Evolutionary conservation across 2,888 invertebrate species (phyloP), one percentile per base, ranked within the genome.

Genomic region (Hofmannophila pseudospretella): DNA sequence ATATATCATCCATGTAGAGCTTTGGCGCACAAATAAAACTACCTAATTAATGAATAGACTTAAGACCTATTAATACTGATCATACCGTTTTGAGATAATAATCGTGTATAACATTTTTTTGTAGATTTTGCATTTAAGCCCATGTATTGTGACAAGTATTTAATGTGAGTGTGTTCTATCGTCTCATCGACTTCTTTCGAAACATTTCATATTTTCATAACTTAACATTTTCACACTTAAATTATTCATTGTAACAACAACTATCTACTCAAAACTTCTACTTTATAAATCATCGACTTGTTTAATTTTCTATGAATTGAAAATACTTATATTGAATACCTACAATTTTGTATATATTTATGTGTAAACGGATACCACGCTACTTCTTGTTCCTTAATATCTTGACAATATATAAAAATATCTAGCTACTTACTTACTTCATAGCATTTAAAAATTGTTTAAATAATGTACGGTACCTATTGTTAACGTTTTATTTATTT

Each of bases 51-150:
- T 64, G 54, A 47, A 68, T 81, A 84, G 82, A 58, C 51, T 58
- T 82, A 84, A 80, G 80, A 68, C 53, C 58, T 75, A 75, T 64
- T 66, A 70, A 69, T 70, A 74, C 70, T 73, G 70, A 74, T 73
- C 73, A 69, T 75, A 79, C 72, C 56, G 68, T 80, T 77, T 77
- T 67, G 66, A 68, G 64, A 71, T 72, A 73, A 74, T 81, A 82
- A 80, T 80, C 80, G 75, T 77, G 69, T 82, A 69, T 80, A 77
- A 75, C 73, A 76, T 67, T 72, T 79, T 54, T 80, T 78, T 68
- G 85, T 85, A 85, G 85, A 67, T 76, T 79, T 84, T 79, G 72
- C 79, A 81, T 84, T 69, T 84, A 82, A 75, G 72, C 70, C 75
- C 75, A 78, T 81, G 81, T 85, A 85, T 82, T 75, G 80, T 84